Conservation (phyloP, 2,797 vertebrate species). For the Ceyx erithaca region DNA sequence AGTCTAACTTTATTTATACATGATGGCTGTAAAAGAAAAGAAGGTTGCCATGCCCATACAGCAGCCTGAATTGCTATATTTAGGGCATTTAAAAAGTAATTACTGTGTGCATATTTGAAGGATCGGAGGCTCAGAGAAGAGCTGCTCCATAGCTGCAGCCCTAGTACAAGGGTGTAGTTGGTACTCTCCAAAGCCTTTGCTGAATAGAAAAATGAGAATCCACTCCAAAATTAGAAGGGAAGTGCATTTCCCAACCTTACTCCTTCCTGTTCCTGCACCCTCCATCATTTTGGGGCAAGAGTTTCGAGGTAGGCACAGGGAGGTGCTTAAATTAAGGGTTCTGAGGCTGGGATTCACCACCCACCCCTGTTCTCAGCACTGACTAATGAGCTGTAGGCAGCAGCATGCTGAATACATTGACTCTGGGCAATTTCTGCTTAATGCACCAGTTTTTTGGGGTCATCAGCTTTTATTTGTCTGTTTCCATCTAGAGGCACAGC, state of each 20-base stretch:
- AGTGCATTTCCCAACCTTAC: neutral
- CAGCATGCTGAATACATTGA: neutral
- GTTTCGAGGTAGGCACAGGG: neutral
- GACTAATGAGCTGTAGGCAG: slow-evolving; percentile 36
- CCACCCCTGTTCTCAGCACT: slow-evolving; percentile 25
- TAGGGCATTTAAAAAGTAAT: neutral
- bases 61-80: neutral
- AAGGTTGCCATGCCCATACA: neutral
- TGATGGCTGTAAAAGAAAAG: neutral
- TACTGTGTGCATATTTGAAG: neutral
- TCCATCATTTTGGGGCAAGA: neutral
- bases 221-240: neutral
- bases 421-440: neutral
- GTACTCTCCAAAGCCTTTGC: neutral
- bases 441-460: neutral
- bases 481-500: neutral
- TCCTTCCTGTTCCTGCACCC: neutral
- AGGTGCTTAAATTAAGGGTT: slow-evolving; percentile 7
- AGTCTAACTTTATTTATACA: neutral
- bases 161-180: neutral
- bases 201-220: neutral
- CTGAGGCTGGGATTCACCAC: slow-evolving; percentile 40
- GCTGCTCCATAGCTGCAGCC: neutral
- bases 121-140: neutral
- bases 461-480: neutral